A percentile compares a stretch with the other conserved stretches of the same genome.
phyloP scores from a whole-genome alignment of 2,888 invertebrate species.

The Lomographa bimaculata region DNA sequence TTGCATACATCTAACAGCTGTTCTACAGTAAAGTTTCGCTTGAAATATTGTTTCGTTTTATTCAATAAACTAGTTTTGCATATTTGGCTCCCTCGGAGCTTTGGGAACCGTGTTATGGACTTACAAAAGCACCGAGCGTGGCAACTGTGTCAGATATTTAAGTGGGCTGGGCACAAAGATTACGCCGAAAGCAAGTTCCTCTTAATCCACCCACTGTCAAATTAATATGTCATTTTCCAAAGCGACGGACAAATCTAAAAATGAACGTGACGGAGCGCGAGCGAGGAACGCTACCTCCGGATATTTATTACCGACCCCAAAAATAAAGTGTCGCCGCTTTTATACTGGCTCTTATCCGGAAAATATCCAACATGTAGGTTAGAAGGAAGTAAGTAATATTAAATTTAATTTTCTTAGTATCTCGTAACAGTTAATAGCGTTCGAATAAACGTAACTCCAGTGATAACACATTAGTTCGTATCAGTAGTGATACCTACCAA shows the following conservation, averaged over 20 bases:
- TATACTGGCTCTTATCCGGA: neutral
- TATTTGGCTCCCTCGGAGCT: constrained; percentile 16
- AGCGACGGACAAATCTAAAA: constrained; percentile 24
- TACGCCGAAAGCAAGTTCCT: constrained; percentile 27
- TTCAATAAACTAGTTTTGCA: constrained; percentile 26
- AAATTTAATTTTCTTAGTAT: constrained; percentile 7
- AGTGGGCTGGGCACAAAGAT: constrained; percentile 14
- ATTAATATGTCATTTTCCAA: constrained; percentile 30
- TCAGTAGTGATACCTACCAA: constrained; percentile 21
- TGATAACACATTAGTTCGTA: constrained; percentile 23
- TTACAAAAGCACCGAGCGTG: constrained; percentile 18
- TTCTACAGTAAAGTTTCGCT: constrained; percentile 7
- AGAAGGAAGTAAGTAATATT: neutral
- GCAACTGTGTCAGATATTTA: constrained; percentile 26
- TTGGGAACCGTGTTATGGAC: constrained; percentile 14
- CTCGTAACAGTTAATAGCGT: constrained; percentile 8
- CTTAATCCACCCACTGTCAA: constrained; percentile 34
- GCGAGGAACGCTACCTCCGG: constrained; percentile 16
- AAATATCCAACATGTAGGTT: neutral
- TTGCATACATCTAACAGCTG: constrained; percentile 8
- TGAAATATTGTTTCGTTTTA: constrained; percentile 17
- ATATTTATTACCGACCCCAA: constrained; percentile 16
- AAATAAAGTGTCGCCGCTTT: constrained; percentile 13
- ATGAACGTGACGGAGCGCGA: constrained; percentile 16
- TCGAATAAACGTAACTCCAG: constrained; percentile 6